Conservation (phyloP, 2,797 vertebrate species). For the Helarctos malayanus region DNA sequence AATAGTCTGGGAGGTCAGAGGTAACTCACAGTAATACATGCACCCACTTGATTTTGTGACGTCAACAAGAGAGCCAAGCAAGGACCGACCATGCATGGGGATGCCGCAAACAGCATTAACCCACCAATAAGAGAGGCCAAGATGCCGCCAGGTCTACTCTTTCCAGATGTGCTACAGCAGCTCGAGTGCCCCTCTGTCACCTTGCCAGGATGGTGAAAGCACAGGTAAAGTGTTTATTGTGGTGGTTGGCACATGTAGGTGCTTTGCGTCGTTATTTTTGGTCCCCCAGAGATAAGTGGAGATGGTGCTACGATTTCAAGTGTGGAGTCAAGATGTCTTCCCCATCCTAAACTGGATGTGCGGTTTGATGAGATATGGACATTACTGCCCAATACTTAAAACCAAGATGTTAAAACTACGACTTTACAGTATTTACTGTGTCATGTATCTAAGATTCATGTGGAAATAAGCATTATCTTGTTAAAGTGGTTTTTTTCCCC, state of each 20-base stretch:
- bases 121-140: not conserved
- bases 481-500: not conserved
- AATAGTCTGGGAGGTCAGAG: not conserved
- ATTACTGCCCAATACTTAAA: not conserved
- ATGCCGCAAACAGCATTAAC: not conserved
- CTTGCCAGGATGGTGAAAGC: not conserved
- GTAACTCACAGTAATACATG: not conserved
- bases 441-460: not conserved
- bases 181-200: not conserved
- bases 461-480: not conserved
- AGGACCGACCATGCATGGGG: rapidly evolving
- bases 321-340: not conserved
- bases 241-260: not conserved
- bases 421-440: not conserved
- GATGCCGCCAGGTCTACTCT: not conserved
- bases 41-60: not conserved
- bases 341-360: not conserved
- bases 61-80: not conserved
- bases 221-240: not conserved
- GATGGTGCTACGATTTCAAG: not conserved
- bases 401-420: constrained; percentile 30
- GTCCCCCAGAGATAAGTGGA: not conserved
- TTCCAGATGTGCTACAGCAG: not conserved
- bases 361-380: not conserved
- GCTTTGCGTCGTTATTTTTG: not conserved